A percentile compares a stretch with the other conserved stretches of the same genome.
Evolutionary conservation across 2,888 invertebrate species (phyloP).

Genomic region (Tortricodes alternella): DNA sequence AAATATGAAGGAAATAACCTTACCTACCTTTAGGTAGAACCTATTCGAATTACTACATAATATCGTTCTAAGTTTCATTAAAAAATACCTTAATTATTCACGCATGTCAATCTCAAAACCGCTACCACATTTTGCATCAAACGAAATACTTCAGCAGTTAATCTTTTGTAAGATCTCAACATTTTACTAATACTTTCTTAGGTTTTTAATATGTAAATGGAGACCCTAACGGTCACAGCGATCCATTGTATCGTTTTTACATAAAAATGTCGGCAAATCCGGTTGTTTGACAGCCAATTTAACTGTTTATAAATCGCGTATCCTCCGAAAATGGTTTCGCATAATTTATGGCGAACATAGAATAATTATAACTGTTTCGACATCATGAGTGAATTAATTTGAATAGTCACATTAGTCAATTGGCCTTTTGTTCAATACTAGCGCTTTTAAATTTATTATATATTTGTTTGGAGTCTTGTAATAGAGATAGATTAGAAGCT

Average conservation of each 20-base stretch:
- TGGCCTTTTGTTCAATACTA: slow-evolving; percentile 4
- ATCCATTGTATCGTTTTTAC: slow-evolving; percentile 44
- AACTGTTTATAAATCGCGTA: slow-evolving; percentile 32
- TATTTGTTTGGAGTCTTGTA: slow-evolving; percentile 9
- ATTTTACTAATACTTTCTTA: not conserved
- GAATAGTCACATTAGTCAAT: slow-evolving; percentile 25
- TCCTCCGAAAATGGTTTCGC: slow-evolving; percentile 21
- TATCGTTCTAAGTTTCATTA: no score
- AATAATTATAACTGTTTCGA: slow-evolving; percentile 30
- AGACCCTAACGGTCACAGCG: slow-evolving; percentile 55
- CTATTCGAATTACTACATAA: no score
- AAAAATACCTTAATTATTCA: no score
- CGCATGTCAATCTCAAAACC: no score
- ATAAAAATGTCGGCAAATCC: slow-evolving; percentile 41
- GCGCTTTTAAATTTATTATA: slow-evolving; percentile 16
- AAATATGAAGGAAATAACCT: no score
- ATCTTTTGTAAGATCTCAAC: not conserved
- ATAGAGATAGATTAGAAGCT: slow-evolving; percentile 18
- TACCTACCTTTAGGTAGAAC: no score
- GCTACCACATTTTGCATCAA: no score
- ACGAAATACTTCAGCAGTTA: no score
- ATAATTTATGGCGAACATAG: slow-evolving; percentile 31
- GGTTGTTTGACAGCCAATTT: slow-evolving; percentile 32
- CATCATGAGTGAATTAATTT: slow-evolving; percentile 12
- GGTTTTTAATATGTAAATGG: slow-evolving; percentile 42